A percentile compares a stretch with the other conserved stretches of the same genome.
phyloP scores from a whole-genome alignment of 1,140 invertebrate genomes.

The Drosophila orena region DNA sequence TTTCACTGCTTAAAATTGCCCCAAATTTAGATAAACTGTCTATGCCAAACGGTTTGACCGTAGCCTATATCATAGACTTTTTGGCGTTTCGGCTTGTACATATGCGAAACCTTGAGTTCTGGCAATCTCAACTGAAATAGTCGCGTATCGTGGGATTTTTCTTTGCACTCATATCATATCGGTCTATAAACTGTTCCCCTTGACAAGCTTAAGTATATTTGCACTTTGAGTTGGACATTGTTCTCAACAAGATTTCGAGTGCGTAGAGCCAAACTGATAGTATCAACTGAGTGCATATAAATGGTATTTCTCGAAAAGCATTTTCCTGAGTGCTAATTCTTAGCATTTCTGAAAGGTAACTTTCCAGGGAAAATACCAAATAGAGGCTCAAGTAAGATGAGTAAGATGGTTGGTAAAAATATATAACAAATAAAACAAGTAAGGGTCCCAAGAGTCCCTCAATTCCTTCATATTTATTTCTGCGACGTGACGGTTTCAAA shows the following conservation, averaged over 20 bases:
- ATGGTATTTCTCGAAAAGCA: conserved; percentile 8
- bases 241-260: conserved; percentile 15
- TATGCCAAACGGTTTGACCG: conserved; percentile 26
- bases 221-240: conserved; percentile 15
- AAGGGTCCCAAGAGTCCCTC: background rate
- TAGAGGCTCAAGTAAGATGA: background rate
- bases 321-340: background rate
- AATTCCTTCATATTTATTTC: background rate
- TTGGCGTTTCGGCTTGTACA: background rate
- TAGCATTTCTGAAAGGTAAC: background rate
- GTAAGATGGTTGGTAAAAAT: background rate
- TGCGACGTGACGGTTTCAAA: conserved; percentile 33
- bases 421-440: background rate
- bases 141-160: conserved; percentile 20
- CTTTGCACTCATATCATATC: conserved; percentile 24
- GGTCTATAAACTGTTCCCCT: conserved; percentile 26
- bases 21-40: conserved; percentile 45
- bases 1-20: conserved; percentile 20
- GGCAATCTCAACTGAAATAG: conserved; percentile 29
- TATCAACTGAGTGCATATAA: conserved; percentile 25
- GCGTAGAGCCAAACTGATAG: conserved; percentile 13
- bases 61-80: conserved; percentile 12
- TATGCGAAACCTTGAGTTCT: conserved; percentile 18
- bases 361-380: background rate
- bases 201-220: conserved; percentile 19